These are phyloP conservation scores for Microdon myrmicae DNA, from an alignment of 2,888 invertebrate genomes.

Conservation along the genomic window DNA sequence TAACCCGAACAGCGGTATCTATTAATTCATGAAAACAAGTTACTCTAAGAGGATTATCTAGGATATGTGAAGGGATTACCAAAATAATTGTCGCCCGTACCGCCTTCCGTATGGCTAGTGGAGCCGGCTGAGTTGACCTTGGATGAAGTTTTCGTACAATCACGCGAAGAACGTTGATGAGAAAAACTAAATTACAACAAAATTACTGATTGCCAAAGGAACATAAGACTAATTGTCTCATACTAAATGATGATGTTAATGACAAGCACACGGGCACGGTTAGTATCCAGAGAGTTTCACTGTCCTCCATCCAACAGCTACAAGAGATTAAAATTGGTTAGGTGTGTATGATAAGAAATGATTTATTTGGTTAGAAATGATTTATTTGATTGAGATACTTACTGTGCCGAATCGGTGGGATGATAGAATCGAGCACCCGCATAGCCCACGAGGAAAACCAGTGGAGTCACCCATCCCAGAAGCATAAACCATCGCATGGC, in stretches of 20 bases:
- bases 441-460: constrained; percentile 69
- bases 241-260: constrained; percentile 71
- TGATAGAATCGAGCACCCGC: constrained; percentile 61
- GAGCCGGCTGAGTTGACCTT: constrained; percentile 72
- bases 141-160: constrained; percentile 74
- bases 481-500: constrained; percentile 77
- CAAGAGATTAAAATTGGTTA: too few relatives aligned
- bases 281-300: constrained; percentile 73
- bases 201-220: neutral
- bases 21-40: too few relatives aligned
- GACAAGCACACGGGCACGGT: constrained; percentile 73
- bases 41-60: neutral
- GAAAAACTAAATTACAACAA: constrained; percentile 69
- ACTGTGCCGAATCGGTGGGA: constrained; percentile 71
- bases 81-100: constrained; percentile 78
- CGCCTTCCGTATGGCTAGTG: constrained; percentile 73
- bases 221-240: neutral
- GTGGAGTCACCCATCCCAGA: constrained; percentile 76
- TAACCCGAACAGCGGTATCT: constrained; percentile 79
- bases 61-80: too few relatives aligned
- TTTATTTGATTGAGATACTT: constrained; percentile 59
- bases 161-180: constrained; percentile 75
- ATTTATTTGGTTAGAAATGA: neutral
- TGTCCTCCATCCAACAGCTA: constrained; percentile 78
- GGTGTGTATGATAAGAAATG: neutral